phyloP scores from a whole-genome alignment of 2,888 invertebrate species.

The Anarsia innoxiella region DNA sequence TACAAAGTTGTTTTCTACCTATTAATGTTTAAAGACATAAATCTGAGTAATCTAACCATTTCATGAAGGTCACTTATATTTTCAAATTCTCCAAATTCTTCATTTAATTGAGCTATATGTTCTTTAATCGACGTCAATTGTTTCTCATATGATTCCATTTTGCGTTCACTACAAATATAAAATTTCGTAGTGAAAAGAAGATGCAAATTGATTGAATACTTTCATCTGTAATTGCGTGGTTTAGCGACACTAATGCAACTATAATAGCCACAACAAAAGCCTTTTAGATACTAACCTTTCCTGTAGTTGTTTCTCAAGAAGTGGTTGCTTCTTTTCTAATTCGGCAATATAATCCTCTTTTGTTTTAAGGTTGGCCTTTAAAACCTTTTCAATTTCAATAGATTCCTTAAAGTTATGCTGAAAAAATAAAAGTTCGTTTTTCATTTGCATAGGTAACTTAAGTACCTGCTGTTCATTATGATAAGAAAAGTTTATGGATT shows the following conservation, averaged over 20 bases:
- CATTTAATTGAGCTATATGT: constrained; percentile 43
- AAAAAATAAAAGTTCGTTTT: too few relatives aligned
- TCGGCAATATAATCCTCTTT: constrained; percentile 44
- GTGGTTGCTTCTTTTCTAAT: constrained; percentile 37
- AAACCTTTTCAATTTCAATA: constrained; percentile 26
- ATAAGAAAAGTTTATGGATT: too few relatives aligned
- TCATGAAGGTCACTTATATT: constrained; percentile 44
- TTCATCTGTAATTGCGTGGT: too few relatives aligned
- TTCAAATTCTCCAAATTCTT: constrained; percentile 50
- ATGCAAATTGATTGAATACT: too few relatives aligned
- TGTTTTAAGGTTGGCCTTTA: constrained; percentile 32
- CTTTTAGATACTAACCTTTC: constrained; percentile 41
- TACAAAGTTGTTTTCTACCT: too few relatives aligned
- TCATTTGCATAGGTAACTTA: too few relatives aligned
- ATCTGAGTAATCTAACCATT: too few relatives aligned
- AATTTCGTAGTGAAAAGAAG: too few relatives aligned
- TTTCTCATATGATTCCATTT: constrained; percentile 48
- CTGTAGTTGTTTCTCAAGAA: constrained; percentile 39
- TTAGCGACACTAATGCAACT: too few relatives aligned
- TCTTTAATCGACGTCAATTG: constrained; percentile 43
- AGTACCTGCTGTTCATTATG: too few relatives aligned
- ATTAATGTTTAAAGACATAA: too few relatives aligned
- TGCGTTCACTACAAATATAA: constrained; percentile 36
- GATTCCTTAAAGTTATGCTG: constrained; percentile 40
- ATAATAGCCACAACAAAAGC: too few relatives aligned